Percentiles rank a stretch among this genome's conserved stretches.
phyloP scores from a whole-genome alignment of 2,888 invertebrate species.

The Dorcus parallelipipedus region DNA sequence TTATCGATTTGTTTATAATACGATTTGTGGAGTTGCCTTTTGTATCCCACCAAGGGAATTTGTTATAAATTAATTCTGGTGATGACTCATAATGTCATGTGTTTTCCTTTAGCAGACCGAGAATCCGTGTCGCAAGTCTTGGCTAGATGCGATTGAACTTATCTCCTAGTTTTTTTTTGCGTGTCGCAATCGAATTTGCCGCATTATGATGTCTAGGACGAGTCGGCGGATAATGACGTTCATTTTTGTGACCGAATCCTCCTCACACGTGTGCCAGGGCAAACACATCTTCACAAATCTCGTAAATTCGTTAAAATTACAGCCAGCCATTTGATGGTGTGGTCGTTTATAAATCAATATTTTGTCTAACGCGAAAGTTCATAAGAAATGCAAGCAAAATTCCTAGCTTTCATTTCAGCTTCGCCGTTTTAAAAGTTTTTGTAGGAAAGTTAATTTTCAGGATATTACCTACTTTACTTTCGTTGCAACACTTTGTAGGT shows the following conservation, averaged over 20 bases:
- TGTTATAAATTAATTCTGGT: neutral
- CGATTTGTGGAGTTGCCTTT: neutral
- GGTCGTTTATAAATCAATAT: no score
- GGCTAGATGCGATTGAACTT: neutral
- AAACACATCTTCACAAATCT: no score
- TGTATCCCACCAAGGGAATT: neutral
- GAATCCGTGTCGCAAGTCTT: neutral
- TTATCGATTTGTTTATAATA: neutral
- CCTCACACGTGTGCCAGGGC: no score
- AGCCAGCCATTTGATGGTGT: no score
- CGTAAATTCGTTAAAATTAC: no score
- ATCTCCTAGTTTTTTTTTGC: neutral
- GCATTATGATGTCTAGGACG: neutral
- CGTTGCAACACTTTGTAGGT: no score
- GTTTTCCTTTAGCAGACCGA: neutral
- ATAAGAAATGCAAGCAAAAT: no score
- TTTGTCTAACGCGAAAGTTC: no score
- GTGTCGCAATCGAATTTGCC: neutral
- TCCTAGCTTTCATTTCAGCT: no score
- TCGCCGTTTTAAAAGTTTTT: no score
- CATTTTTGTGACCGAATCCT: neutral
- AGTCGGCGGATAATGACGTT: neutral
- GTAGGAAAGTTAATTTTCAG: no score
- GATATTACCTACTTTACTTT: no score
- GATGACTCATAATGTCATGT: neutral